Percentiles rank a stretch among this genome's conserved stretches.
These are phyloP conservation scores for Hoplodrina blanda DNA, from an alignment of 2,888 invertebrate genomes.

Conservation along the genomic window DNA sequence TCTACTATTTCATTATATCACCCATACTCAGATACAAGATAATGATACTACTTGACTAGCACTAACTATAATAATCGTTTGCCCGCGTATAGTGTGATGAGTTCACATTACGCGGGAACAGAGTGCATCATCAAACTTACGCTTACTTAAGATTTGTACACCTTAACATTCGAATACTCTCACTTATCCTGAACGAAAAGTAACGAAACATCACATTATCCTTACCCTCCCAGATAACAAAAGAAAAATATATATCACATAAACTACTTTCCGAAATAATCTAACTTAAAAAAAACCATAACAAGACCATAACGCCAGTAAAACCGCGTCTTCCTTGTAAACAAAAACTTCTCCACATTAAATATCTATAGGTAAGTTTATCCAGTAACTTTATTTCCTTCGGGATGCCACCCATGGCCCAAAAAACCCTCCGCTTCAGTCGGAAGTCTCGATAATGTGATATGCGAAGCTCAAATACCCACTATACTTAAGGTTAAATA, in stretches of 20 bases:
- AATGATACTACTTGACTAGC: background rate
- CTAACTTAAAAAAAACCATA: constrained; percentile 52
- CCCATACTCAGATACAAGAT: background rate
- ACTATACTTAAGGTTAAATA: constrained; percentile 57
- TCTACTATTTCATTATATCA: background rate
- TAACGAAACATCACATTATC: constrained; percentile 27
- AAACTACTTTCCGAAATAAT: constrained; percentile 40
- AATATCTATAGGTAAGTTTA: constrained; percentile 60
- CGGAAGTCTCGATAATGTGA: constrained; percentile 72
- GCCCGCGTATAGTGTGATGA: background rate
- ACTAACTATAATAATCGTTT: background rate
- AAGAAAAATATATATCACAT: constrained; percentile 47
- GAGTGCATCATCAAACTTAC: background rate
- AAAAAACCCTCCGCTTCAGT: constrained; percentile 55
- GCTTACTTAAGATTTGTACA: background rate
- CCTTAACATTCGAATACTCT: constrained; percentile 2
- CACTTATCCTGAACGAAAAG: constrained; percentile 12
- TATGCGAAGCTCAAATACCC: constrained; percentile 68
- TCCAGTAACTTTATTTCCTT: constrained; percentile 61
- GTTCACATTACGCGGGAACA: background rate
- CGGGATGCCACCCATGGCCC: constrained; percentile 52
- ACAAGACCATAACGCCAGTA: constrained; percentile 47
- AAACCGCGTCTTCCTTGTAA: constrained; percentile 54
- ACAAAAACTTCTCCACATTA: constrained; percentile 64
- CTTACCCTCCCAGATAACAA: constrained; percentile 21